Base-by-base conservation (phyloP, 2,797 vertebrate genomes). In the Thamnophis elegans region DNA sequence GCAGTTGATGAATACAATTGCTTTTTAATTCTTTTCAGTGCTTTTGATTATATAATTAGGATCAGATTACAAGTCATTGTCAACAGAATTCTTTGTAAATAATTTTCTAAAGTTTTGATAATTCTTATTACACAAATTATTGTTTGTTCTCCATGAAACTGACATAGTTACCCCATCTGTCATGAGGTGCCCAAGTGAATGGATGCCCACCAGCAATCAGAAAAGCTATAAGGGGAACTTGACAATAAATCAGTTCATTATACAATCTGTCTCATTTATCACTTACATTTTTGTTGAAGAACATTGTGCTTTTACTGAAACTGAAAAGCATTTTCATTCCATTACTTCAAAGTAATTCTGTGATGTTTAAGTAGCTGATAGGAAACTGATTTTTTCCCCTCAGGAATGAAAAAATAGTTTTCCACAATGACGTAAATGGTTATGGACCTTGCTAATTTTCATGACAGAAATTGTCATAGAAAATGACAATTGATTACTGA, bases 81-180 rank as follows among this genome's bases (percentile, higher is more conserved):
- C 85, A 90, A 93, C 91, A 92, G 62, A 93, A 94, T 94, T 85
- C 65, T 93, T 94, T 89, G 87, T 87, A 92, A 93, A 58, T 18
- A 54, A 54, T 87, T 94, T 96, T 91, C 93, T 16, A 60, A 26
- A 92, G 25, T 54, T 51, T 58, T 78, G 54, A 53, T 78, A 47
- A 28, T 73, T 18, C 13, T 32, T 55, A 26, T 62, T 55, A 28
- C 47, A 68, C 87, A 90, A 93, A 60, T 92, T 68, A 55, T 88
- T 93, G 87, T 18, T 55, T 60, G 94, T 32, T 91, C 1, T 88
- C 9, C 22, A 55, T 56, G 25, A 88, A 90, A 82, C 56, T 0
- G 0, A 51, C 36, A 92, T 88, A 91, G 90, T 65, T 90, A 73
- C 55, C n/a, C 89, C 42, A 85, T 93, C 58, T 92, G 36, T 91